phyloP scores from a whole-genome alignment of 2,888 invertebrate species.

The Protonemura montana region DNA sequence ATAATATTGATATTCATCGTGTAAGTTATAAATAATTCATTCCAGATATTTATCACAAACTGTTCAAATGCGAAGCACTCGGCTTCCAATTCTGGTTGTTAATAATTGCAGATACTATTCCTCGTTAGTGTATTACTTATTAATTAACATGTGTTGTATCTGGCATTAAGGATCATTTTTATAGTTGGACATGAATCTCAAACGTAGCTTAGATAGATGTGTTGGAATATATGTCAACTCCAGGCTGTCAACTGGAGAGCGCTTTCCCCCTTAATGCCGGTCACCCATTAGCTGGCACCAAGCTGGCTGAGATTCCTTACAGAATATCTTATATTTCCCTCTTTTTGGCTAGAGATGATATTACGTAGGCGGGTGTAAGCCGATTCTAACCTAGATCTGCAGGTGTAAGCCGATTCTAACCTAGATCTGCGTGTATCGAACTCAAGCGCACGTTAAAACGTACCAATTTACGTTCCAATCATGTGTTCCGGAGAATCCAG shows the following conservation, averaged over 20 bases:
- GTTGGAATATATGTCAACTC: not conserved
- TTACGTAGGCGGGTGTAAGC: not conserved
- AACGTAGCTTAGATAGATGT: not conserved
- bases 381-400: not conserved
- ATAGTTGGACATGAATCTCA: slow-evolving; percentile 3
- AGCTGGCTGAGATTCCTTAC: not conserved
- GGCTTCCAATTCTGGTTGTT: not conserved
- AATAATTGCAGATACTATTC: slow-evolving; percentile 9
- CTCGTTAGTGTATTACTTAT: slow-evolving; percentile 2
- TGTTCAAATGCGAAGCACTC: not conserved
- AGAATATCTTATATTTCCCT: not conserved
- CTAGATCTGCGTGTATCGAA: not conserved
- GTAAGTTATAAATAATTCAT: not conserved
- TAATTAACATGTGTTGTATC: not conserved
- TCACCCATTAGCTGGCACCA: not conserved
- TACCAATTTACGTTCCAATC: slow-evolving; percentile 7
- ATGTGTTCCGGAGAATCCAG: slow-evolving; percentile 12
- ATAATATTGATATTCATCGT: not conserved
- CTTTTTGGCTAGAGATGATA: not conserved
- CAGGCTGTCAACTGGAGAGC: not conserved
- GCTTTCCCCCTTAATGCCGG: not conserved
- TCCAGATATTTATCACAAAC: slow-evolving; percentile 7
- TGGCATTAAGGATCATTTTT: not conserved
- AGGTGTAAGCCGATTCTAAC: too few relatives aligned
- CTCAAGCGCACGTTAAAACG: not conserved